These are phyloP conservation scores for Xiphorhynchus elegans DNA, from an alignment of 2,113 vertebrate species.

Conservation along the genomic window DNA sequence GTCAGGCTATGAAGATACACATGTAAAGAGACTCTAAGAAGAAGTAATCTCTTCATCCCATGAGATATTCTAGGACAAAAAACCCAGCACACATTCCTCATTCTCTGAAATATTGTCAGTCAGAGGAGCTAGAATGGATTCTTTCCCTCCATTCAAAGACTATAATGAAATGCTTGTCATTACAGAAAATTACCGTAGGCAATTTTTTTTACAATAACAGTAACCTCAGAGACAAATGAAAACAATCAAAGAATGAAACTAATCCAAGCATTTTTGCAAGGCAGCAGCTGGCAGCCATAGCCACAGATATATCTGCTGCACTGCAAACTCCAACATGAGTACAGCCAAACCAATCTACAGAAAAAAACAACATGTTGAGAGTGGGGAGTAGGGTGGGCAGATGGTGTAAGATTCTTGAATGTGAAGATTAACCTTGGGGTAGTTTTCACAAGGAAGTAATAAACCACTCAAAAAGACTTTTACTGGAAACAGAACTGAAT, in stretches of 20 bases:
- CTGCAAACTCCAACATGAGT: not conserved
- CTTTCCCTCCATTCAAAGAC: not conserved
- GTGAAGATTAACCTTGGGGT: not conserved
- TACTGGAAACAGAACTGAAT: constrained; percentile 6
- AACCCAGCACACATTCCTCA: not conserved
- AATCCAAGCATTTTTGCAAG: not conserved
- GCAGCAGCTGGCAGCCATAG: not conserved
- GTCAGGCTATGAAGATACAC: not conserved
- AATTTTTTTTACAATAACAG: not conserved
- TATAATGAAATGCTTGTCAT: not conserved
- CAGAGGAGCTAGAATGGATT: fast-evolving
- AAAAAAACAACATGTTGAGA: fast-evolving
- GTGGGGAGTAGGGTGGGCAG: not conserved
- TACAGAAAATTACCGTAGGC: not conserved
- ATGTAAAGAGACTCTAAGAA: not conserved
- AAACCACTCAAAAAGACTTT: constrained; percentile 10
- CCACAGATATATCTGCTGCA: not conserved
- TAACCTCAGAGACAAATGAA: not conserved
- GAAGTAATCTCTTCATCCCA: not conserved
- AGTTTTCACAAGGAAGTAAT: not conserved
- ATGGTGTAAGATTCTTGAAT: not conserved
- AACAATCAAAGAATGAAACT: not conserved
- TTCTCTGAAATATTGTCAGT: fast-evolving
- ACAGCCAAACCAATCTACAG: not conserved
- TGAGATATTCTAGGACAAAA: not conserved